These are phyloP conservation scores for Cisticola juncidis DNA, from an alignment of 2,113 vertebrate genomes.

Conservation along the genomic window DNA sequence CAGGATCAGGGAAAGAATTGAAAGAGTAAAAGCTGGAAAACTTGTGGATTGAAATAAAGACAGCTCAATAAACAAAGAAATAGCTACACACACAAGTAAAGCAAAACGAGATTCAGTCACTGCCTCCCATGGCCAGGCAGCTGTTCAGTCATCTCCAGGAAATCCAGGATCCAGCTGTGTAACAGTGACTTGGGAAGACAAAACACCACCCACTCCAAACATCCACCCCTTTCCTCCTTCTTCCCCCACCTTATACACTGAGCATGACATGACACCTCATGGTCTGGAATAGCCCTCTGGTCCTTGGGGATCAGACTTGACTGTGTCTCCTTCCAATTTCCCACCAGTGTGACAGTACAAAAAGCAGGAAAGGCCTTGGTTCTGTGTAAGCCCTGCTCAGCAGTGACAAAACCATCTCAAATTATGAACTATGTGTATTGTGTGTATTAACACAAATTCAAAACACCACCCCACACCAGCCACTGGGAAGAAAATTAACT, in stretches of 20 bases:
- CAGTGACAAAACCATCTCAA: fast-evolving
- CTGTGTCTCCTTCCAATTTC: neutral
- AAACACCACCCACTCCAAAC: neutral
- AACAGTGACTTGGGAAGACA: too few relatives aligned
- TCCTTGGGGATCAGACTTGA: fast-evolving
- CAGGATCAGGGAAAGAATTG: neutral
- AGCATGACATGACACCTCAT: too few relatives aligned
- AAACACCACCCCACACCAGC: neutral
- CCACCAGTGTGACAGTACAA: fast-evolving
- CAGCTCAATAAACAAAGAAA: neutral
- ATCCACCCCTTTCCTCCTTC: neutral
- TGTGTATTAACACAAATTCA: neutral
- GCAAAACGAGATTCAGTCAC: neutral
- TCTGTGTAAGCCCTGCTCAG: neutral
- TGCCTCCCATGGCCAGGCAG: neutral
- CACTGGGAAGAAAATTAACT: neutral
- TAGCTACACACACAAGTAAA: neutral
- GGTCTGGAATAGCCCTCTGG: neutral
- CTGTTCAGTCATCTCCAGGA: neutral
- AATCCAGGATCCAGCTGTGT: neutral
- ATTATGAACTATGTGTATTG: neutral
- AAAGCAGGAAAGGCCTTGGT: neutral
- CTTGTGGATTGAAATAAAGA: neutral
- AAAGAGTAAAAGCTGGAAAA: neutral
- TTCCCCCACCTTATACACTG: neutral